Evolutionary conservation across 2,888 invertebrate species (phyloP).

Genomic region (Phlogophora meticulosa): DNA sequence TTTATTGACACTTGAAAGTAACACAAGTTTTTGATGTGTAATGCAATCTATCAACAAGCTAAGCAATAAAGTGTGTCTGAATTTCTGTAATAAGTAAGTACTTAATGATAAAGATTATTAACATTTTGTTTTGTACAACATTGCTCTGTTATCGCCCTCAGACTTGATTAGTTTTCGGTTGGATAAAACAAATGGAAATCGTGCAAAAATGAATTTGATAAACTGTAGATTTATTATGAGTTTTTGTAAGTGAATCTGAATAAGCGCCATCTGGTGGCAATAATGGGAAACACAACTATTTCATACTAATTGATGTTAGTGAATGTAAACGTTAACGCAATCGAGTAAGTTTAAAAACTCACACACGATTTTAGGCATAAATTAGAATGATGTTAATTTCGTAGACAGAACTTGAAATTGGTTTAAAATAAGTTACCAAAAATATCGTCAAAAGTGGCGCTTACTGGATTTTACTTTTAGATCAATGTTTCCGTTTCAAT

Average conservation of each 20-base stretch:
- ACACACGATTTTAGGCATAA: too few relatives aligned
- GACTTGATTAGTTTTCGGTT: constrained; percentile 26
- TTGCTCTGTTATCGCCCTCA: constrained; percentile 21
- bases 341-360: too few relatives aligned
- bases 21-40: neutral
- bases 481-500: too few relatives aligned
- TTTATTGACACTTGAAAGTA: neutral
- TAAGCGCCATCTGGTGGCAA: too few relatives aligned
- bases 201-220: constrained; percentile 1
- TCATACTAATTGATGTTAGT: too few relatives aligned
- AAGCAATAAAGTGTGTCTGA: neutral
- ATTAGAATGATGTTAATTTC: neutral
- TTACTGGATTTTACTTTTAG: neutral
- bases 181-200: constrained; percentile 3
- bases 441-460: neutral
- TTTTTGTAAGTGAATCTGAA: too few relatives aligned
- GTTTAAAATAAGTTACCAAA: neutral
- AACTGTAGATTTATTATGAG: neutral
- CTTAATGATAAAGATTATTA: constrained; percentile 8
- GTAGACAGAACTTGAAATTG: neutral
- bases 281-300: too few relatives aligned
- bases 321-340: too few relatives aligned
- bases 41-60: neutral
- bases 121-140: constrained; percentile 12
- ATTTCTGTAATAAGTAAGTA: neutral